Base-by-base conservation (phyloP, 2,888 invertebrate genomes). In the Pammene fasciana region DNA sequence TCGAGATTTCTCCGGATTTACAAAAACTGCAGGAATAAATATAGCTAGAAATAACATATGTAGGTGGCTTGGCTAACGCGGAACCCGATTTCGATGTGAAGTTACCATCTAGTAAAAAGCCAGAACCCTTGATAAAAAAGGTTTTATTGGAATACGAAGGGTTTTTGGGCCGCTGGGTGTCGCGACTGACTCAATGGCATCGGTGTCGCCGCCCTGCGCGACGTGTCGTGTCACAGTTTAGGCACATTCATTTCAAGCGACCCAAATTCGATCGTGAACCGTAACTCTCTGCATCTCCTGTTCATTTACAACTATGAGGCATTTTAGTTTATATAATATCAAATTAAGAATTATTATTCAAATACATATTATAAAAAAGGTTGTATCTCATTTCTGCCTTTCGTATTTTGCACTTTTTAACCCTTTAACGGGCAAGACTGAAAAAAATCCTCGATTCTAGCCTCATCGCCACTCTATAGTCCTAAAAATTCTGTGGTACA, bases 91-190 rank as follows among this genome's bases (percentile, higher is more conserved):
- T 43, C 13, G 43, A 9, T 11, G 11, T 13, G 43, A 11, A 43
- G 13, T 43, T 11, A 43, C 10, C 46, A 1, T 14, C 5, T 46
- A 46, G 14, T 8, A 14, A 14, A 46, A 50, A 8, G 50, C 50
- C 50, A 50, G 18, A 50, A 10, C 50, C 50, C 50, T 18, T 18
- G 18, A 50, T 50, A 50, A 18, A 50, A 46, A 50, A 11, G 50
- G 18, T 50, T 50, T 50, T 50, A 50, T 50, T 50, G 50, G 50
- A 50, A 18, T 18, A 18, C 50, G 50, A 16, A 50, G 10, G 10
- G 11, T 43, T 10, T 1, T 1, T 11, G 11, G 43, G 18, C 18
- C 46, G 9, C 10, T 18, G 50, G 18, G 50, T 18, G 16, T 10
- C 50, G 10, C 18, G 50, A 18, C 50, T 16, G 16, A 48, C 16